A percentile compares a stretch with the other conserved stretches of the same genome.
Evolutionary conservation across 2,113 vertebrate genomes (phyloP).

Genomic region (Pseudonaja textilis): DNA sequence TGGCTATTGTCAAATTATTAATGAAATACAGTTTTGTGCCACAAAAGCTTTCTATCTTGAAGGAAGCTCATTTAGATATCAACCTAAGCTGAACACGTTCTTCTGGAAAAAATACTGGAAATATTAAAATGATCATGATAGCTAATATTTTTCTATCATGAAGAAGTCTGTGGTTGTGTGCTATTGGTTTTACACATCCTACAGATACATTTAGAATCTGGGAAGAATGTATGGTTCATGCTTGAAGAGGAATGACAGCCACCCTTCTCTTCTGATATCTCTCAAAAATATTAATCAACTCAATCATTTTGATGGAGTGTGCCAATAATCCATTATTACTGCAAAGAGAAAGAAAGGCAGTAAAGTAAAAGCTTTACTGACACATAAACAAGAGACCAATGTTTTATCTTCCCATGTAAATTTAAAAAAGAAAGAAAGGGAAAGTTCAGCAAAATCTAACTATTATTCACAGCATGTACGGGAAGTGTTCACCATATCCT

Average conservation of each 20-base stretch:
- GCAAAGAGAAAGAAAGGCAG: not conserved
- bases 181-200: not conserved
- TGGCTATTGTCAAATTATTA: not conserved
- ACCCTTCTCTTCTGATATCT: not conserved
- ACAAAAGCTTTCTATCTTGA: not conserved
- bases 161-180: not conserved
- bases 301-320: slow-evolving; percentile 17
- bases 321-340: slow-evolving; percentile 12
- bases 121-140: not conserved
- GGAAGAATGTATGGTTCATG: not conserved
- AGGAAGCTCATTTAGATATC: not conserved
- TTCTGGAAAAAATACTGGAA: not conserved
- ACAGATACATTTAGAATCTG: not conserved
- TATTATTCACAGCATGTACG: not conserved
- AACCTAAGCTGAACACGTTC: not conserved
- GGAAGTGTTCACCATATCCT: not conserved
- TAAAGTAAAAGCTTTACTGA: slow-evolving; percentile 6
- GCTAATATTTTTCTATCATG: not conserved
- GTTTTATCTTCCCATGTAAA: slow-evolving; percentile 18
- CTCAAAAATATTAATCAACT: not conserved
- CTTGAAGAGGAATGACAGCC: not conserved
- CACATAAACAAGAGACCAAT: slow-evolving; percentile 5
- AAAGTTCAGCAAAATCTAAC: not conserved
- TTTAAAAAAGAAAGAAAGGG: not conserved
- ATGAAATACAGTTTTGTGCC: not conserved